Evolutionary conservation across 2,888 invertebrate genomes (phyloP).

Genomic region (Dilophus febrilis): DNA sequence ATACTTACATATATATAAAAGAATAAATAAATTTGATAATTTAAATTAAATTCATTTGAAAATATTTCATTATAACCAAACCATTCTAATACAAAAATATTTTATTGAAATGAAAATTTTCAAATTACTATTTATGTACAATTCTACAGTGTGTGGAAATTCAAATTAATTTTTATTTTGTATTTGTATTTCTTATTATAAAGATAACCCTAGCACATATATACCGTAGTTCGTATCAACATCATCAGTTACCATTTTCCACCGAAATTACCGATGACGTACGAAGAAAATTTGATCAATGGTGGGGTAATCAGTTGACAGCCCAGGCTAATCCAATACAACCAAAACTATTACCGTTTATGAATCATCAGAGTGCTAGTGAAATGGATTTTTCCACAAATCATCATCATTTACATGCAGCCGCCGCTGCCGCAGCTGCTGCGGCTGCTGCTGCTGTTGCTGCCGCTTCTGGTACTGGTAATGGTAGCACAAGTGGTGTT

Average conservation of each 20-base stretch:
- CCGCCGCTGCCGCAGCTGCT: conserved; percentile 30
- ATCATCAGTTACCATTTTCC: conserved; percentile 44
- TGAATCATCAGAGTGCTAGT: conserved; percentile 21
- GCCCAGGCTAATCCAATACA: conserved; percentile 36
- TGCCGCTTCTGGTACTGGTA: conserved; percentile 26
- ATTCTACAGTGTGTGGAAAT: too few relatives aligned
- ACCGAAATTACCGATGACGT: conserved; percentile 69
- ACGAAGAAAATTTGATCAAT: conserved; percentile 76
- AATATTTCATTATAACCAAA: too few relatives aligned
- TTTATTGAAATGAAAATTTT: too few relatives aligned
- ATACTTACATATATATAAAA: too few relatives aligned
- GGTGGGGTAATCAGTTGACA: conserved; percentile 67
- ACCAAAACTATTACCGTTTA: conserved; percentile 33
- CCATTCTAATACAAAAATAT: too few relatives aligned
- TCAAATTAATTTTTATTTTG: neutral
- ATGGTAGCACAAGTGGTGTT: conserved; percentile 27
- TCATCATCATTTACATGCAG: conserved; percentile 18
- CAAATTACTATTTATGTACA: too few relatives aligned
- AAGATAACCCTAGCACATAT: conserved; percentile 69
- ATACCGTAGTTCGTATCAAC: conserved; percentile 52
- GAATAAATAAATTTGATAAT: too few relatives aligned
- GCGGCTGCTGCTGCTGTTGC: conserved; percentile 35
- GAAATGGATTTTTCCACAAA: conserved; percentile 26
- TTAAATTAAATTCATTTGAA: too few relatives aligned
- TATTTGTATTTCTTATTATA: conserved; percentile 15